Base-by-base conservation (phyloP, 2,888 invertebrate genomes). In the Zele albiditarsus region DNA sequence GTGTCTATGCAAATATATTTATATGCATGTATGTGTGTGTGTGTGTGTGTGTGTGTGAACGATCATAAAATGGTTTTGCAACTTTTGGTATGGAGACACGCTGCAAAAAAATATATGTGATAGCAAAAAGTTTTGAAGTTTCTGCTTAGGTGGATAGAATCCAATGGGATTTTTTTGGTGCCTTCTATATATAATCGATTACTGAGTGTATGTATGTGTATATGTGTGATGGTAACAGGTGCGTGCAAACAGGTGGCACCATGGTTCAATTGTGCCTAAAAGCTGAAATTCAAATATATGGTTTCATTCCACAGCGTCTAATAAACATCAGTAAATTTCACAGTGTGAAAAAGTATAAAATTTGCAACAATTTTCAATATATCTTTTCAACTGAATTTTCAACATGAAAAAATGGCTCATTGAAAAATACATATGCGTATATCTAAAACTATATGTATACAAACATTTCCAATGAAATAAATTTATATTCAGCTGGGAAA, bases 171-270 rank as follows among this genome's bases (percentile, higher is more conserved):
- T 68, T 68, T 67, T 68, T 53, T 31, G 53, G 53, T 20, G 10
- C 23, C 20, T 57, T n/a, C 49, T 53, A 57, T 53, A 53, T 31
- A 53, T 8, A 53, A 20, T 20, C 20, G 20, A 53, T 20, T 53
- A 53, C n/a, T 53, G 4, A n/a, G 5, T 53, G 20, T 23, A 53
- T 20, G 23, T 53, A 20, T 8, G 53, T 20, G 46, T 46, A 8
- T 23, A 10, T 53, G 53, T 53, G 10, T 4, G 20, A 33, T 46
- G 38, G 73, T 73, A 73, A 73, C 73, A 72, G 72, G 72, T 68
- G 68, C 49, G 63, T 27, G 74, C 66, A 66, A 74, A 74, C 74
- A 74, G 74, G 74, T 74, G 74, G 74, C 42, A 74, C 67, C 68
- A 73, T 62, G 60, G 58, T 68, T 68, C 58, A 23, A 63, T 60